These are phyloP conservation scores for Notechis scutatus DNA, from an alignment of 2,113 vertebrate genomes.

Conservation along the genomic window DNA sequence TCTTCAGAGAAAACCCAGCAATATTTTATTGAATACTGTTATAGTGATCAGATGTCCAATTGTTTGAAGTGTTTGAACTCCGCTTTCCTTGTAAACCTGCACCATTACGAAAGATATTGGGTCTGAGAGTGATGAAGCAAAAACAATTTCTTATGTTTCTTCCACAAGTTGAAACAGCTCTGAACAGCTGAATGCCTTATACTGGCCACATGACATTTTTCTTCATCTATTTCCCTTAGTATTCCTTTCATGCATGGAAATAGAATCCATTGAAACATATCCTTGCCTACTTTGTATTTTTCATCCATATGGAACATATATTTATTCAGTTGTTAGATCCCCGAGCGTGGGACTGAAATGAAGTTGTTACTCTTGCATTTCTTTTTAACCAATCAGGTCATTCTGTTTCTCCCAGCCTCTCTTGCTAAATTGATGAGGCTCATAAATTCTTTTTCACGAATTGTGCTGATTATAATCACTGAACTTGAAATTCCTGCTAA, in stretches of 20 bases:
- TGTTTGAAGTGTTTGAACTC: not conserved
- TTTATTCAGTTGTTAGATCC: constrained; percentile 22
- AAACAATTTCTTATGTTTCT: not conserved
- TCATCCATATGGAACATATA: constrained; percentile 19
- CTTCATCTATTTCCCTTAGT: not conserved
- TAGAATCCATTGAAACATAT: not conserved
- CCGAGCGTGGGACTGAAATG: constrained; percentile 23
- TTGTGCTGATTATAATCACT: constrained; percentile 46
- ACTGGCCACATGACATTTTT: not conserved
- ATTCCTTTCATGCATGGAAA: not conserved
- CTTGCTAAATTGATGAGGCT: constrained; percentile 37
- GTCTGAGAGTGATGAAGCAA: not conserved
- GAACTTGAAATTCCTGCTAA: constrained; percentile 55
- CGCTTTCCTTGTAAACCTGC: not conserved
- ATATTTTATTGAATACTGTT: not conserved
- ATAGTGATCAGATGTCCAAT: not conserved
- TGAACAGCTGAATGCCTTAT: not conserved
- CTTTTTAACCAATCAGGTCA: constrained; percentile 18
- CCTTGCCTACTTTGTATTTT: not conserved
- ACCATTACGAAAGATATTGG: not conserved
- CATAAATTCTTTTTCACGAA: constrained; percentile 44
- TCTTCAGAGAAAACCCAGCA: not conserved
- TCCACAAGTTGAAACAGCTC: not conserved
- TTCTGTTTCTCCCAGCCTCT: constrained; percentile 25
- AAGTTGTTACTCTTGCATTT: constrained; percentile 33